A percentile compares a stretch with the other conserved stretches of the same genome.
Evolutionary conservation across 1,140 invertebrate species (phyloP).

Genomic region (Phymorhynchus buccinoides): DNA sequence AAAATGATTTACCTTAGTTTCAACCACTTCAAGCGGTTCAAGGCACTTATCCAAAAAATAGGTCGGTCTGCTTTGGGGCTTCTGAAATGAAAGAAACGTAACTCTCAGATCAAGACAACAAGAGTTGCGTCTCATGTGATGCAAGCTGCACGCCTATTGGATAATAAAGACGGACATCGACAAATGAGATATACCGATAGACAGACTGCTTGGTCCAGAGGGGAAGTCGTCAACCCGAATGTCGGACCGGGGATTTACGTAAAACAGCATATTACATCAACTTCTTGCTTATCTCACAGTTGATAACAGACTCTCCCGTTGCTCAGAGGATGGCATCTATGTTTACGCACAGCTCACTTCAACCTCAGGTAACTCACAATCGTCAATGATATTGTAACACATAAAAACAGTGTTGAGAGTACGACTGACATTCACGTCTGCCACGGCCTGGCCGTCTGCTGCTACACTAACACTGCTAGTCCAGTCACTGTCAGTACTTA

Average conservation of each 20-base stretch:
- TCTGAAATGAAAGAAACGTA: no score
- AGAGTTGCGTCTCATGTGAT: background rate
- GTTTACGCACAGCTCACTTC: constrained; percentile 42
- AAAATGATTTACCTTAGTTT: no score
- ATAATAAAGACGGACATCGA: background rate
- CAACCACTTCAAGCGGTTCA: no score
- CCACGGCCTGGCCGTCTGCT: background rate
- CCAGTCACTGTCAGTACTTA: no score
- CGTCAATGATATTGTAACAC: background rate
- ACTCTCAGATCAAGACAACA: background rate
- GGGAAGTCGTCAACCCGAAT: constrained; percentile 28
- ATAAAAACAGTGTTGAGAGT: background rate
- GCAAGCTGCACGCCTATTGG: background rate
- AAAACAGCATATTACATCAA: constrained; percentile 1
- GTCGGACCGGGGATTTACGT: constrained; percentile 31
- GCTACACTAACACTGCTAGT: background rate
- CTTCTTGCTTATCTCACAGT: no score
- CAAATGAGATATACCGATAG: background rate
- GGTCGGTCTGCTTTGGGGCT: no score
- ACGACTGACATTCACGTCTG: constrained; percentile 5
- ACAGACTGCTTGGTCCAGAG: background rate
- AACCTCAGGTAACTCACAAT: constrained; percentile 41
- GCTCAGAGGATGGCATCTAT: constrained; percentile 39
- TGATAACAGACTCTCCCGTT: background rate
- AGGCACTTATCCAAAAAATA: no score